Conservation (phyloP, 2,113 vertebrate species). For the Stigmatopora argus region DNA sequence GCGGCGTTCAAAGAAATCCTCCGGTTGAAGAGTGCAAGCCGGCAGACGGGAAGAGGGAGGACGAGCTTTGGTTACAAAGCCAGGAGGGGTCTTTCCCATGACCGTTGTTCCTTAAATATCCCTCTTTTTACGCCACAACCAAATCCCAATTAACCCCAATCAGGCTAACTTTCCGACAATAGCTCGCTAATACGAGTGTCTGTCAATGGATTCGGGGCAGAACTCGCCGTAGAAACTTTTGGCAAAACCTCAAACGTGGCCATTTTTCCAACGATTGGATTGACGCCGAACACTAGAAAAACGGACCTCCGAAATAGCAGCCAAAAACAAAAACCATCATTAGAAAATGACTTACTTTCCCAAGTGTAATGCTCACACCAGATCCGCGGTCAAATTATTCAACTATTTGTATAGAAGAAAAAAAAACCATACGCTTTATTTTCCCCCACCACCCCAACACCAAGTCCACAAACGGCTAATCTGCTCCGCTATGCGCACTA, state of each 20-base stretch:
- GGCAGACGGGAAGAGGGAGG: conserved; percentile 27
- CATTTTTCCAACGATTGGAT: background rate
- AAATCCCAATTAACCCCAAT: background rate
- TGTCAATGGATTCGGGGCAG: background rate
- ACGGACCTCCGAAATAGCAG: background rate
- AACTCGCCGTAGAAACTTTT: background rate
- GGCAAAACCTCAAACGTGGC: conserved; percentile 1
- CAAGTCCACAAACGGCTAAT: conserved; percentile 63
- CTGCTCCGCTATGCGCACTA: conserved; percentile 60
- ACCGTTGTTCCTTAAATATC: conserved; percentile 3
- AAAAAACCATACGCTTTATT: conserved; percentile 26
- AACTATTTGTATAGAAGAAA: conserved; percentile 13
- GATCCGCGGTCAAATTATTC: conserved; percentile 22
- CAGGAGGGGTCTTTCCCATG: conserved; percentile 17
- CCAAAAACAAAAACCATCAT: background rate
- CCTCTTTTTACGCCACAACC: background rate
- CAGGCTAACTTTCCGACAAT: background rate
- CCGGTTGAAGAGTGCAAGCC: conserved; percentile 5
- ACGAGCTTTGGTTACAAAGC: background rate
- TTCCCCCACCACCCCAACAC: conserved; percentile 27
- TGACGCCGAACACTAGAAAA: background rate
- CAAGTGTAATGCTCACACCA: conserved; percentile 19
- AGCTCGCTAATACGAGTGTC: background rate
- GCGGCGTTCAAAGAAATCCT: background rate
- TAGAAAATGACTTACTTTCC: conserved; percentile 41